A percentile compares a stretch with the other conserved stretches of the same genome.
Conservation (phyloP, 2,888 invertebrate genomes). For the Meta bourneti region DNA sequence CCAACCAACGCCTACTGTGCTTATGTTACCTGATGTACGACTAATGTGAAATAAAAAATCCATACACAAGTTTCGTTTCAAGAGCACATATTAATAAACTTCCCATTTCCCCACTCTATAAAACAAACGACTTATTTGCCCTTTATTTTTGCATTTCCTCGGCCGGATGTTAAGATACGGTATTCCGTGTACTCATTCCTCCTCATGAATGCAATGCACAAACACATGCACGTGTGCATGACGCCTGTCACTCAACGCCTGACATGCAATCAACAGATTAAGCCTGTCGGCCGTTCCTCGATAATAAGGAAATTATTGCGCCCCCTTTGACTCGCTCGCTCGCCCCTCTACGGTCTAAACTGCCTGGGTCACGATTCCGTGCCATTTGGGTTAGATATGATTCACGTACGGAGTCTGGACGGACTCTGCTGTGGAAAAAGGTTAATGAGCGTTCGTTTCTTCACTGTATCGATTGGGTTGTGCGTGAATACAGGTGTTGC, state of each 20-base stretch:
- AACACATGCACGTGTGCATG: slow-evolving; percentile 27
- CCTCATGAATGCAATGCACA: slow-evolving; percentile 2
- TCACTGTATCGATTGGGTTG: slow-evolving; percentile 39
- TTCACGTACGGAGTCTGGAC: slow-evolving; percentile 41
- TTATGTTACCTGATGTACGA: no score
- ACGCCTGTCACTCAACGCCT: slow-evolving; percentile 53
- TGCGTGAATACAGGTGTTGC: slow-evolving; percentile 25
- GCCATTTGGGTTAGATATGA: slow-evolving; percentile 67
- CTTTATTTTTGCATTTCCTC: no score
- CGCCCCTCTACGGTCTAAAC: slow-evolving; percentile 39
- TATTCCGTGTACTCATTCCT: not conserved
- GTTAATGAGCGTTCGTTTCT: slow-evolving; percentile 57
- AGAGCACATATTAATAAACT: no score
- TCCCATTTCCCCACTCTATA: no score
- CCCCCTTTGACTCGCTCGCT: slow-evolving; percentile 24
- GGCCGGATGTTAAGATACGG: no score
- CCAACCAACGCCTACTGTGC: no score
- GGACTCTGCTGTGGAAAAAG: slow-evolving; percentile 35
- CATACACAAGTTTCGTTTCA: no score
- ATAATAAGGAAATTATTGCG: slow-evolving; percentile 70
- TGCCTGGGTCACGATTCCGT: slow-evolving; percentile 64
- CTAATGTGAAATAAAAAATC: not conserved
- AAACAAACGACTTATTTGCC: no score
- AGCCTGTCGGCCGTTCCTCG: slow-evolving; percentile 45
- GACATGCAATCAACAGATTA: slow-evolving; percentile 74